Evolutionary conservation across 2,888 invertebrate genomes (phyloP).

Genomic region (Ophion ventricosus): DNA sequence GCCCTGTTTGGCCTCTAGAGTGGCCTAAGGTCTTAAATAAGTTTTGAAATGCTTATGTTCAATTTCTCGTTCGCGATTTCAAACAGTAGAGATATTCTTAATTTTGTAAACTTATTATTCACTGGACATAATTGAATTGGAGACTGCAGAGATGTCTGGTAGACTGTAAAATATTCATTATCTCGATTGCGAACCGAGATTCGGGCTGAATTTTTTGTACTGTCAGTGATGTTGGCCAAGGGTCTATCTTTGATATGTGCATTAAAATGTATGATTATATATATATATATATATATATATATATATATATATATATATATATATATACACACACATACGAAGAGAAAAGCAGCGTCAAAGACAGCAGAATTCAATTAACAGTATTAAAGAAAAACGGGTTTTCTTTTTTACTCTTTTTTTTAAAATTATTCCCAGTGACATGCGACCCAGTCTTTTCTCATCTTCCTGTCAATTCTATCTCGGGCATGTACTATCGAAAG

Average conservation of each 20-base stretch:
- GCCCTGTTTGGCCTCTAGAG: too few species aligned
- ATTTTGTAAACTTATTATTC: too few species aligned
- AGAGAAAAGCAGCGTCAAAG: neutral
- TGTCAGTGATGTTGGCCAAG: neutral
- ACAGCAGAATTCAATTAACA: conserved; percentile 21
- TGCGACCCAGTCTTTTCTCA: conserved; percentile 14
- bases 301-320: too few species aligned
- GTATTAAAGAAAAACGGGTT: conserved; percentile 17
- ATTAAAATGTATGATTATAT: too few species aligned
- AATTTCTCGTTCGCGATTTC: too few species aligned
- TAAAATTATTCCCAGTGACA: neutral
- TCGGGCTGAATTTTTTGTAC: neutral
- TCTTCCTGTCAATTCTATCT: conserved; percentile 5
- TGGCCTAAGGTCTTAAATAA: too few species aligned
- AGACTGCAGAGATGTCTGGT: neutral
- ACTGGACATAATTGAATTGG: neutral
- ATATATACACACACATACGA: too few species aligned
- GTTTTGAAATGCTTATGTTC: too few species aligned
- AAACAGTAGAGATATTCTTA: too few species aligned
- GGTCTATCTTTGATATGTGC: neutral
- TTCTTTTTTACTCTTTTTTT: conserved; percentile 10
- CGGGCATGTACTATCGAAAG: conserved; percentile 14
- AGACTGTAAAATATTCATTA: neutral
- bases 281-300: too few species aligned
- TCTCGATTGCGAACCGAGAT: neutral